These are phyloP conservation scores for Atopsyche davidsoni DNA, from an alignment of 1,140 invertebrate species.

Conservation along the genomic window DNA sequence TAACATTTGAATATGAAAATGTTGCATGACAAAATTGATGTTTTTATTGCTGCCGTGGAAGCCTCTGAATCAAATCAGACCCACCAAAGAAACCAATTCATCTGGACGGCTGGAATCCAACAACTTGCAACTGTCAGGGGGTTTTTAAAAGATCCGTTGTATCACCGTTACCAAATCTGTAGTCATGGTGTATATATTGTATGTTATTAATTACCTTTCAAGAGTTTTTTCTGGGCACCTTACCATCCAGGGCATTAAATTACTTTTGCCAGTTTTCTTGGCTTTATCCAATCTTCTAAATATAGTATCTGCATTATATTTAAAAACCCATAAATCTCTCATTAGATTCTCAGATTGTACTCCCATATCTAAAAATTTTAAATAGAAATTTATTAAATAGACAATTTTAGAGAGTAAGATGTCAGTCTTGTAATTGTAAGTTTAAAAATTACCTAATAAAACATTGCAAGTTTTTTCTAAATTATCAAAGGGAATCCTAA, in stretches of 20 bases:
- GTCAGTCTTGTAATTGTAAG: too few relatives aligned
- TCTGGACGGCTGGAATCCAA: too few relatives aligned
- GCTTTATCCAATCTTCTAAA: slow-evolving; percentile 35
- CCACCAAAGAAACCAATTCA: too few relatives aligned
- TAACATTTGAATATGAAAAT: neutral
- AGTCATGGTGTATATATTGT: slow-evolving; percentile 5
- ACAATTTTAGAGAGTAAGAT: slow-evolving; percentile 11
- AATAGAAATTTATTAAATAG: slow-evolving; percentile 14
- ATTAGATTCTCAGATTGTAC: slow-evolving; percentile 40
- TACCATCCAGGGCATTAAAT: slow-evolving; percentile 45
- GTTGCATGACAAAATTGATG: neutral
- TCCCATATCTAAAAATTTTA: slow-evolving; percentile 36
- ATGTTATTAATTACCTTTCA: slow-evolving; percentile 34
- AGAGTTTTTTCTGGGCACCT: slow-evolving; percentile 41
- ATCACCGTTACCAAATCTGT: too few relatives aligned
- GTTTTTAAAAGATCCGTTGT: too few relatives aligned
- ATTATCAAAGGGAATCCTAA: slow-evolving; percentile 42
- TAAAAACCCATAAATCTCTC: slow-evolving; percentile 46
- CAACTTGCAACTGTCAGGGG: neutral
- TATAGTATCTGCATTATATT: slow-evolving; percentile 42
- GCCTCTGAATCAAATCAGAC: too few relatives aligned
- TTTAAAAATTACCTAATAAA: slow-evolving; percentile 44
- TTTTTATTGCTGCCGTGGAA: too few relatives aligned
- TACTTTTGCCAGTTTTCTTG: slow-evolving; percentile 36
- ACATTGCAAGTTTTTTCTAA: slow-evolving; percentile 39